phyloP scores from a whole-genome alignment of 2,888 invertebrate species.

The Eristalis tenax region DNA sequence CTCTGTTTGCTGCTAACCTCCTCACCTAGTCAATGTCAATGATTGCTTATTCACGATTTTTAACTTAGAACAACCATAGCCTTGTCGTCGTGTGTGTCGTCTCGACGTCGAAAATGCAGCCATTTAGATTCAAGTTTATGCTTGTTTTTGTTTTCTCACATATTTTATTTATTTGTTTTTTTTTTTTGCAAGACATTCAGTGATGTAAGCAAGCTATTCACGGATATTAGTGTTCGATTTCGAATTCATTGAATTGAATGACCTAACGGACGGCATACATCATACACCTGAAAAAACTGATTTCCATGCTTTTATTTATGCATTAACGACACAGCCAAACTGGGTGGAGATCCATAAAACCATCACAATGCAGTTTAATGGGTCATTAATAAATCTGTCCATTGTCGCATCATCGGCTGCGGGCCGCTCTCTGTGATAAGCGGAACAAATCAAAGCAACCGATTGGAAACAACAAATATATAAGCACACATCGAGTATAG shows the following conservation, averaged over 20 bases:
- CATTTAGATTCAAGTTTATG: neutral
- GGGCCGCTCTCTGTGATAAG: neutral
- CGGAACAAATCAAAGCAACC: conserved; percentile 34
- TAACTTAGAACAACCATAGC: neutral
- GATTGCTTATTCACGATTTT: neutral
- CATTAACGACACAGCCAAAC: neutral
- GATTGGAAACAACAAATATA: neutral
- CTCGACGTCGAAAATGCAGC: neutral
- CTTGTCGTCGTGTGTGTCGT: neutral
- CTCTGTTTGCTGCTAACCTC: neutral
- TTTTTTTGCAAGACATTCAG: conserved; percentile 20
- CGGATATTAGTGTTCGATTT: neutral
- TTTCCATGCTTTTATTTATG: conserved; percentile 11
- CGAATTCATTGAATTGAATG: neutral
- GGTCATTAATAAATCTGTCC: conserved; percentile 18
- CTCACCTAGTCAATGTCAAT: neutral
- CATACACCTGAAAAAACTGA: neutral
- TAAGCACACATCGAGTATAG: neutral
- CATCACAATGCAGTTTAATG: conserved; percentile 14
- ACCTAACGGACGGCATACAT: neutral
- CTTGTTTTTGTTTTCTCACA: neutral
- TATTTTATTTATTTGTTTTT: neutral
- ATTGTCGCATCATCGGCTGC: neutral
- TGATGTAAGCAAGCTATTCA: neutral
- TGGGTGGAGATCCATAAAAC: neutral